A percentile compares a stretch with the other conserved stretches of the same genome.
These are phyloP conservation scores for Poecilus cupreus DNA, from an alignment of 2,888 invertebrate genomes.

Conservation along the genomic window DNA sequence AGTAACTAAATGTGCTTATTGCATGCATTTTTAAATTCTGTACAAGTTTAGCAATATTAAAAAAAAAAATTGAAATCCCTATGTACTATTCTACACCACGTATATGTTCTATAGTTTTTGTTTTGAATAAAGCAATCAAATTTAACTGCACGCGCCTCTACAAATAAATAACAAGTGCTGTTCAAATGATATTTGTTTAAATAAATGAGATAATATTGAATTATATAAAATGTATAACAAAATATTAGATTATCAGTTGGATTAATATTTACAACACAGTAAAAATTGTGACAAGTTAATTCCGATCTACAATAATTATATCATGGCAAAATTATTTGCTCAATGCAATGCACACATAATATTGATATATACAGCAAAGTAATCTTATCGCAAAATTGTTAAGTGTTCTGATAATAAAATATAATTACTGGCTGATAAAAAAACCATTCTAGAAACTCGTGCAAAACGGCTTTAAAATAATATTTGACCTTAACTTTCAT, in stretches of 20 bases:
- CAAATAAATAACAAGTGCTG: too few relatives aligned
- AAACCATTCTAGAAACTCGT: slow-evolving; percentile 19
- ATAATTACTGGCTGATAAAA: slow-evolving; percentile 45
- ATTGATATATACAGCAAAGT: neutral
- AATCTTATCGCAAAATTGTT: slow-evolving; percentile 43
- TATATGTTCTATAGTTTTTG: too few relatives aligned
- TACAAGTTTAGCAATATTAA: too few relatives aligned
- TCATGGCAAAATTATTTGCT: neutral
- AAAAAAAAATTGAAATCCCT: too few relatives aligned
- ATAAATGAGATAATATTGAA: too few relatives aligned
- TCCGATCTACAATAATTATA: neutral
- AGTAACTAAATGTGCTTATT: too few relatives aligned
- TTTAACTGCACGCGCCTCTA: too few relatives aligned
- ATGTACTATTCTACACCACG: too few relatives aligned
- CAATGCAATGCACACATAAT: neutral
- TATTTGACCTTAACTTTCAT: slow-evolving; percentile 15
- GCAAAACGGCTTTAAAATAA: neutral
- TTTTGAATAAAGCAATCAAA: too few relatives aligned
- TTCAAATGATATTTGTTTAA: too few relatives aligned
- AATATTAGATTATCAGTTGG: neutral
- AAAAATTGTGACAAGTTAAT: neutral
- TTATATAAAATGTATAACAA: neutral
- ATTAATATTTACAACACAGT: neutral
- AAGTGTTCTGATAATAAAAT: slow-evolving; percentile 41
- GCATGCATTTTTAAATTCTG: too few relatives aligned